Base-by-base conservation (phyloP, 2,797 vertebrate species). In the Melanogrammus aeglefinus region DNA sequence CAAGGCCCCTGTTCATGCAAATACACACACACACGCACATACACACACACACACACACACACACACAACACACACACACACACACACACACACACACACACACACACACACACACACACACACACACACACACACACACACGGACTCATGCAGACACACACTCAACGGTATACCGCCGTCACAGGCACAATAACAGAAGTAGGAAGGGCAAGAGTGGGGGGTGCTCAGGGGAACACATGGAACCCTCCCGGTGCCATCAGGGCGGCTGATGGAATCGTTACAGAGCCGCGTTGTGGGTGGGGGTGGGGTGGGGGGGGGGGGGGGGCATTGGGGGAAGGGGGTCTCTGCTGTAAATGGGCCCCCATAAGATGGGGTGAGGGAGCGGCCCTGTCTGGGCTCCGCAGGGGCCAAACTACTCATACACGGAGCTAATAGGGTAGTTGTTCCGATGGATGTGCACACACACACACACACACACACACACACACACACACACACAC, bases 221-320 rank as follows among this genome's bases (percentile, higher is more conserved):
- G 93, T 91, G 93, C 88, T 91, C 80, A 85, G 91, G 92, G 92
- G 93, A 95, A 94, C 92, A 92, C 90, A 93, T 92, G 92, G 88
- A 95, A 96, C 94, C 94, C 95, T 95, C 94, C 91, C 81, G 89
- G 92, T 95, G 95, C 94, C 93, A 95, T 96, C 95, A 94, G 92
- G 94, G 92, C 90, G 84, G 93, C 92, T 96, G 95, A 95, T 92
- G 90, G 92, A 93, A 91, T 94, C 95, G 95, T 95, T 95, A 93
- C 87, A 95, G 95, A 94, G 93, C 93, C 90, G 82, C 74, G 88
- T 86, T 90, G 88, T 78, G 44, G 13, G 44, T 57, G 51, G 18
- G 51, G 4, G 51, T 1, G 4, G 18, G 51, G 51, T 1, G 51
- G 51, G 18, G 51, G 51, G 16, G 16, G 91, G 89, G 89, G 76